phyloP scores from a whole-genome alignment of 2,888 invertebrate species.

The Tinea trinotella region DNA sequence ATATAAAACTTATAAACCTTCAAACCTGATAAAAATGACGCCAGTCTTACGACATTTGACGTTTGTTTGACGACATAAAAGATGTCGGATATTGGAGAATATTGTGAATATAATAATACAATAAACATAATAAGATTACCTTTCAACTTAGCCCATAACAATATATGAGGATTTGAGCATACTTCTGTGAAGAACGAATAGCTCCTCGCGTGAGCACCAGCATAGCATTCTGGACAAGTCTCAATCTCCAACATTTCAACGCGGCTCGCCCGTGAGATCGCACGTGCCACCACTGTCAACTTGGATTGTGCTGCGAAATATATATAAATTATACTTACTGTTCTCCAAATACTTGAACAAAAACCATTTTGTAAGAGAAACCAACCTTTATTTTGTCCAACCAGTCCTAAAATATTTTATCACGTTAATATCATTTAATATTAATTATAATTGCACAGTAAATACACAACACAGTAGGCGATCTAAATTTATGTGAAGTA shows the following conservation, averaged over 20 bases:
- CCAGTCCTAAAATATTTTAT: background rate
- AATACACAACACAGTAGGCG: too few species aligned
- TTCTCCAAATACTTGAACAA: slow-evolving; percentile 17
- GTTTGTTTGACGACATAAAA: too few species aligned
- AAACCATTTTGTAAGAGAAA: too few species aligned
- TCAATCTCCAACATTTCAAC: slow-evolving; percentile 94
- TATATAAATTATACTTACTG: background rate
- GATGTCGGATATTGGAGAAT: too few species aligned
- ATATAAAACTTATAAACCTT: too few species aligned
- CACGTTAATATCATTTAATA: background rate
- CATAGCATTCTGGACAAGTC: slow-evolving; percentile 93
- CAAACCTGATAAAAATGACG: too few species aligned
- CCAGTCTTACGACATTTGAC: too few species aligned
- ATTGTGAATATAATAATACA: too few species aligned
- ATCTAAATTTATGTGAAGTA: too few species aligned
- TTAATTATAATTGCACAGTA: too few species aligned
- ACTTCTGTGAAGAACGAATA: slow-evolving; percentile 94
- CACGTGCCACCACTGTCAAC: slow-evolving; percentile 82
- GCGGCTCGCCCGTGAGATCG: slow-evolving; percentile 86
- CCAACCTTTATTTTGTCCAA: background rate
- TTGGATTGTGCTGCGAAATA: slow-evolving; percentile 78
- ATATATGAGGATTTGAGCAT: slow-evolving; percentile 89
- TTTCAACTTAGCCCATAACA: slow-evolving; percentile 97
- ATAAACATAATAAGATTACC: slow-evolving; percentile 47
- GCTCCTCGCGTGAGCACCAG: slow-evolving; percentile 84